Evolutionary conservation across 2,113 vertebrate genomes (phyloP).

Genomic region (Oceanodroma tethys): DNA sequence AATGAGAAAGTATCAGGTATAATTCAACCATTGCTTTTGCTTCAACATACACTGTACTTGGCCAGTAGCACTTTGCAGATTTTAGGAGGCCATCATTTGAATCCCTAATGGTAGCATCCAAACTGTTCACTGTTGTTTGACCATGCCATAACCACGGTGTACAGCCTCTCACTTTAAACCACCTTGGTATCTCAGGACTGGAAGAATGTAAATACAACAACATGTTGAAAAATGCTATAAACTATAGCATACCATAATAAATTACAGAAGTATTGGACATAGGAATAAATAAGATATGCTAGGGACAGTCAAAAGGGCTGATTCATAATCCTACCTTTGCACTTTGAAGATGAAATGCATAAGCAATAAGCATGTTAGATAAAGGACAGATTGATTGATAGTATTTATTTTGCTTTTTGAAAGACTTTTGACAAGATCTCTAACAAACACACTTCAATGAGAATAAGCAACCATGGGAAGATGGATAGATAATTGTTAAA

Average conservation of each 20-base stretch:
- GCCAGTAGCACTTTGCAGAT: neutral
- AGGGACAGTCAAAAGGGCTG: neutral
- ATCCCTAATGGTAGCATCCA: neutral
- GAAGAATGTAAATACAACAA: neutral
- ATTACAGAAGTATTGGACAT: neutral
- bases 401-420: neutral
- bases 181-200: neutral
- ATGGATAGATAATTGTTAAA: neutral
- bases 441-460: neutral
- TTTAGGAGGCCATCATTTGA: neutral
- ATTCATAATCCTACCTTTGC: neutral
- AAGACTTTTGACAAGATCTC: neutral
- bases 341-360: neutral
- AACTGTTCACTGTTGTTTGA: neutral
- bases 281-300: neutral
- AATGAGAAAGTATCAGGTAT: neutral
- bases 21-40: neutral
- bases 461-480: neutral
- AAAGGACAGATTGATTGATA: neutral
- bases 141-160: neutral
- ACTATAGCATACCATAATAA: neutral
- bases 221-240: neutral
- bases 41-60: neutral
- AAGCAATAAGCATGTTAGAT: neutral
- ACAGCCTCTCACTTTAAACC: neutral